Conservation (phyloP, 2,888 invertebrate species). For the Temnothorax ravouxi region DNA sequence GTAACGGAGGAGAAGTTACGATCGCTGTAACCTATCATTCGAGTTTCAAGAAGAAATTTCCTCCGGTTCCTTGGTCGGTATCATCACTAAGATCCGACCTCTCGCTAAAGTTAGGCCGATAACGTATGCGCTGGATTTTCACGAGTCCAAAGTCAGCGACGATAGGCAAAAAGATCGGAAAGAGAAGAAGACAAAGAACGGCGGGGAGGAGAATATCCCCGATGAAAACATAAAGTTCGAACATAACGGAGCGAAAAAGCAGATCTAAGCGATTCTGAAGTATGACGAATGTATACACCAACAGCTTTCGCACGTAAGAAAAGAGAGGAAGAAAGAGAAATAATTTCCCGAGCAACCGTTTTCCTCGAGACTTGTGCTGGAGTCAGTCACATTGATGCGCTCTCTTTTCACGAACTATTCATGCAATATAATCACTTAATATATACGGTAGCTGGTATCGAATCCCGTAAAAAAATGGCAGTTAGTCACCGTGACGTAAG, state of each 20-base stretch:
- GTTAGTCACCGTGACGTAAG: not conserved
- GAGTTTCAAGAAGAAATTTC: conserved; percentile 50
- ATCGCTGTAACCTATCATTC: conserved; percentile 36
- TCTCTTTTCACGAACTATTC: not conserved
- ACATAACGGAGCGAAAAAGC: conserved; percentile 48
- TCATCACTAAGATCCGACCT: conserved; percentile 32
- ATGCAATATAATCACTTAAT: not conserved
- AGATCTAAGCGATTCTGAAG: conserved; percentile 76
- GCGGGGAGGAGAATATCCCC: conserved; percentile 40
- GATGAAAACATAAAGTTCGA: conserved; percentile 61
- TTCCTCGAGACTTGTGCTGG: not conserved
- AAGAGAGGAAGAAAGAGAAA: not conserved
- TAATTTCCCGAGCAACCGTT: conserved; percentile 18
- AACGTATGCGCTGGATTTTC: conserved; percentile 63
- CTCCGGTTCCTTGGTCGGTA: conserved; percentile 17
- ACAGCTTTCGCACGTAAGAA: not conserved
- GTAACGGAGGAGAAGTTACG: conserved; percentile 31
- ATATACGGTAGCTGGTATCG: not conserved
- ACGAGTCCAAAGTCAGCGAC: conserved; percentile 2
- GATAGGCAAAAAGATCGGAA: conserved; percentile 28
- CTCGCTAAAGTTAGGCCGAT: conserved; percentile 59
- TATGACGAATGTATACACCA: conserved; percentile 74
- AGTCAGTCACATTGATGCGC: conserved; percentile 12
- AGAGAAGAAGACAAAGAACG: conserved; percentile 9
- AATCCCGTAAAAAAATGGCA: conserved; percentile 2